Percentiles rank a stretch among this genome's conserved stretches.
These are phyloP conservation scores for Trichogramma evanescens DNA, from an alignment of 2,888 invertebrate genomes.

Conservation along the genomic window DNA sequence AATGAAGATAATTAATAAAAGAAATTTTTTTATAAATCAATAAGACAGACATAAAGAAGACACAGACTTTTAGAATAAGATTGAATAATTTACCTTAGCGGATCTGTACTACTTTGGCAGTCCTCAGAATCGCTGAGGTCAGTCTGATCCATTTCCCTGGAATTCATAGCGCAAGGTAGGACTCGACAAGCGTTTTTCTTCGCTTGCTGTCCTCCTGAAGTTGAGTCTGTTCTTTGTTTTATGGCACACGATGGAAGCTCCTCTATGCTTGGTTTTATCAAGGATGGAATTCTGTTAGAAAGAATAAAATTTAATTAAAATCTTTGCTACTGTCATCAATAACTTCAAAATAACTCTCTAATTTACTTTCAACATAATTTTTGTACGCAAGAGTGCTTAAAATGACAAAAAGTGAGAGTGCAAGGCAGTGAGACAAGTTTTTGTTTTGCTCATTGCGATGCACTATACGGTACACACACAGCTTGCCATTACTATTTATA, in stretches of 20 bases:
- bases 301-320: too few relatives aligned
- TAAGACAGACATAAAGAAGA: neutral
- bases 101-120: slow-evolving; percentile 38
- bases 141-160: slow-evolving; percentile 31
- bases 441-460: too few relatives aligned
- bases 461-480: too few relatives aligned
- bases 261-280: neutral
- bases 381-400: too few relatives aligned
- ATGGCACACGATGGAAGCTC: slow-evolving; percentile 29
- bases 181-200: slow-evolving; percentile 26
- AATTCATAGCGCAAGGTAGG: slow-evolving; percentile 32
- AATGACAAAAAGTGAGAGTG: too few relatives aligned
- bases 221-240: slow-evolving; percentile 24
- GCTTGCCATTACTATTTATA: too few relatives aligned
- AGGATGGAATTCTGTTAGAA: too few relatives aligned
- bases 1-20: too few relatives aligned
- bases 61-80: neutral
- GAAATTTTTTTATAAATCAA: neutral
- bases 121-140: slow-evolving; percentile 42
- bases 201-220: slow-evolving; percentile 22
- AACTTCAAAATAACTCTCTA: too few relatives aligned
- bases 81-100: slow-evolving; percentile 30
- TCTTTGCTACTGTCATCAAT: too few relatives aligned
- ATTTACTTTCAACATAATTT: too few relatives aligned
- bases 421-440: too few relatives aligned